phyloP scores from a whole-genome alignment of 2,113 vertebrate species.

The Indicator maculatus region DNA sequence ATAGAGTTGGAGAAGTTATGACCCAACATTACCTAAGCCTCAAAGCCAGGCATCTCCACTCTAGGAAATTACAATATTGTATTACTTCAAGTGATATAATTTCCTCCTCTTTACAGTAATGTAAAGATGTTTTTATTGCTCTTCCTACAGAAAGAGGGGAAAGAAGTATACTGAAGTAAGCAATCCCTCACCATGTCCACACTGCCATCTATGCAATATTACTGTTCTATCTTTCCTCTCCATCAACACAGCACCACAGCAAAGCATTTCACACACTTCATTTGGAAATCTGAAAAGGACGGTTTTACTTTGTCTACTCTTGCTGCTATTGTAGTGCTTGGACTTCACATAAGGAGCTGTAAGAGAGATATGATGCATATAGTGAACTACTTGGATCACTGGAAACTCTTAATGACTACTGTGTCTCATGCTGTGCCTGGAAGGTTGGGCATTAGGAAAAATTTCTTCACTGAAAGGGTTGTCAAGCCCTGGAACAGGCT shows the following conservation, averaged over 20 bases:
- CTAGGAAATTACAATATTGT: not conserved
- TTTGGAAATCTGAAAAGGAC: not conserved
- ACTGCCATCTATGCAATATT: not conserved
- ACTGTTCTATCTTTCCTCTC: not conserved
- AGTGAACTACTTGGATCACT: no score
- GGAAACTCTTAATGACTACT: no score
- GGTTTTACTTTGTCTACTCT: not conserved
- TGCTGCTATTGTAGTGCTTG: not conserved
- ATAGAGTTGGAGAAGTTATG: not conserved
- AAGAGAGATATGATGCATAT: rapidly evolving
- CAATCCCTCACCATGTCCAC: not conserved
- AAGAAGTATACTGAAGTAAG: not conserved
- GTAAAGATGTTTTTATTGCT: not conserved
- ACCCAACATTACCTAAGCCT: not conserved
- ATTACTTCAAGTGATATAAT: not conserved
- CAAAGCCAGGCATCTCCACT: not conserved
- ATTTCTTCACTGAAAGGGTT: no score
- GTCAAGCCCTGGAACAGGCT: no score
- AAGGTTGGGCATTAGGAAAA: no score
- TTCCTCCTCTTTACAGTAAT: not conserved
- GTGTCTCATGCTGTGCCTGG: no score
- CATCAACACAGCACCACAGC: not conserved
- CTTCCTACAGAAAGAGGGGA: not conserved
- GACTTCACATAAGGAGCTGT: not conserved
- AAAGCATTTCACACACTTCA: not conserved